A percentile compares a stretch with the other conserved stretches of the same genome.
phyloP scores from a whole-genome alignment of 2,888 invertebrate species.

The Chrysotoxum bicinctum region DNA sequence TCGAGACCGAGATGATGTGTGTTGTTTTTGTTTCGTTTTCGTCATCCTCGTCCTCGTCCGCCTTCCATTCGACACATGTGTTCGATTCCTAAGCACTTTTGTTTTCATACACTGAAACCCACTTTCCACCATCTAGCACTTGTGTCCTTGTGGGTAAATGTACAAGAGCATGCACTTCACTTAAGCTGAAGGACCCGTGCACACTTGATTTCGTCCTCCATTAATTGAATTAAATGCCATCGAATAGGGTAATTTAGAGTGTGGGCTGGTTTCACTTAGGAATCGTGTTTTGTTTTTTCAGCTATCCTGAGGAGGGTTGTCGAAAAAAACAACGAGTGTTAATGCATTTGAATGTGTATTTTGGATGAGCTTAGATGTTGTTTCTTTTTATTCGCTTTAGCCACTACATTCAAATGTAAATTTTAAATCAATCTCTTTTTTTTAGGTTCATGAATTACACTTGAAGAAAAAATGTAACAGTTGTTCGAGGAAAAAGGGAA shows the following conservation, averaged over 20 bases:
- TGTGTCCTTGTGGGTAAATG: constrained; percentile 24
- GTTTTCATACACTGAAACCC: not conserved
- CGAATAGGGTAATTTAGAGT: constrained; percentile 46
- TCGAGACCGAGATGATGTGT: not conserved
- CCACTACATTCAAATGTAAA: not conserved
- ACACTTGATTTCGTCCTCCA: constrained; percentile 63
- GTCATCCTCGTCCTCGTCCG: not conserved
- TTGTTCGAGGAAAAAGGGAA: constrained; percentile 19
- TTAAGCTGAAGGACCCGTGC: constrained; percentile 26
- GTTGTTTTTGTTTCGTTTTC: not conserved
- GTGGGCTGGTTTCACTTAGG: not conserved
- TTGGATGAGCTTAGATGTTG: constrained; percentile 29
- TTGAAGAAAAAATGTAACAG: constrained; percentile 45
- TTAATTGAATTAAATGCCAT: constrained; percentile 68
- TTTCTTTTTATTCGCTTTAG: not conserved
- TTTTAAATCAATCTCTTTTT: not conserved
- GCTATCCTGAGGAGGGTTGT: not conserved
- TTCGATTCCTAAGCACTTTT: constrained; percentile 31
- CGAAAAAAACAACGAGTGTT: not conserved
- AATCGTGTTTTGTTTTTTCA: not conserved
- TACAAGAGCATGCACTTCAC: constrained; percentile 53
- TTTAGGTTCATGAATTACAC: not conserved
- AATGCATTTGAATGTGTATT: constrained; percentile 41
- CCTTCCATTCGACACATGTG: constrained; percentile 40
- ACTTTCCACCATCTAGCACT: not conserved